Evolutionary conservation across 1,140 invertebrate species (phyloP), one percentile per base, ranked within the genome.

Genomic region (Myzus persicae): DNA sequence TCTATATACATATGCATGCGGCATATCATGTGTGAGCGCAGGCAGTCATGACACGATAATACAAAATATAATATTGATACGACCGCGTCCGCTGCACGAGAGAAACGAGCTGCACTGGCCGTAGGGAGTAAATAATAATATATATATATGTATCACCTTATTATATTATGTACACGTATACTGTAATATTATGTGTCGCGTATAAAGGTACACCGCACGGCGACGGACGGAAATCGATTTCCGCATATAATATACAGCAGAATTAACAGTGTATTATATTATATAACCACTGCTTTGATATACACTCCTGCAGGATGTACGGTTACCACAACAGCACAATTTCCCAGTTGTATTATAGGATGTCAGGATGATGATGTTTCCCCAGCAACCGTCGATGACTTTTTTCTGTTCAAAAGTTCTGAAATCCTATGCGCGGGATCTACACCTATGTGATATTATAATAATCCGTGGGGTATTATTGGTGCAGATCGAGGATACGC

Each of bases 61-160:
- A n/a, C 14, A 76, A 76, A 76, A 76, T 76, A 76, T 76, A 76
- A 76, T 76, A 76, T 76, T 76, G 14, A 76, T 76, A 76, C 59
- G 59, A 76, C n/a, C 59, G n/a, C 59, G 36, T 76, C n/a, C 59
- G 59, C 59, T 22, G 48, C 48, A 76, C 59, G 59, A 67, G 31
- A 67, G 59, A 67, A 67, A n/a, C 31, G 59, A n/a, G 14, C n/a
- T n/a, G n/a, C 59, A 67, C 59, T 67, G 31, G 31, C n/a, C 76
- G 36, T 82, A 82, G 76, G 76, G 81, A 82, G 36, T 82, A 82
- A n/a, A 76, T 76, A 38, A 82, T 82, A 81, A 81, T 38, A 40
- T 38, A 38, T 82, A 82, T 82, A 40, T 40, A 4, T 82, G 38
- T 82, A 82, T 82, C 38, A 40, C 38, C 7, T 40, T 82, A 82